Base-by-base conservation (phyloP, 2,113 vertebrate species). In the Poecilia latipinna region DNA sequence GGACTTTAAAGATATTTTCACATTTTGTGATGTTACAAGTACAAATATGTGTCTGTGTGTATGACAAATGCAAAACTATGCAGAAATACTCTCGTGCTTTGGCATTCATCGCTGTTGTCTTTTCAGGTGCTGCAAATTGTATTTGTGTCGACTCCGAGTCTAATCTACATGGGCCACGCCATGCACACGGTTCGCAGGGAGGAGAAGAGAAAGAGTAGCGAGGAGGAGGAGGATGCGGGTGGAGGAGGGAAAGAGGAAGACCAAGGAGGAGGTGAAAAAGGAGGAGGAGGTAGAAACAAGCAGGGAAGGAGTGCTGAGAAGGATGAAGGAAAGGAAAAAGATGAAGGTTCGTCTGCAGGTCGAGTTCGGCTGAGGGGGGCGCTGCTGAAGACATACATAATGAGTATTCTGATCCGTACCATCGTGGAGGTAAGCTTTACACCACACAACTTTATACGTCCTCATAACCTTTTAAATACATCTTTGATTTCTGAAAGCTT, bases 121-220 rank as follows among this genome's bases (percentile, higher is more conserved):
- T 62, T 10, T 3, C 82, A 93, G 92, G 97, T 99, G n/a, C 96
- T 99, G 3, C 98, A 99, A 94, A 96, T 98, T 78, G 97, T 99
- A 87, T 99, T 99, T 0, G 98, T 99, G 4, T 99, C 97, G 78
- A 98, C 97, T 0, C 98, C 98, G 0, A 98, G 97, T 0, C 94
- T 99, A 42, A 94, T 98, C 70, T 99, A 99, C 92, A 96, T 98
- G 97, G 97, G 96, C 82, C 97, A 99, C 0, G 97, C 97, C 0
- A 95, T 98, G 96, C 97, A 99, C 92, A 96, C 82, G 0, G 97
- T 99, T 22, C 96, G 96, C 65, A 90, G 93, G 84, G 95, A 97
- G 82, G 97, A 99, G 88, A 99, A 98, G 93, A 96, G 84, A 94
- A 82, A 95, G 83, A 85, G 79, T 92, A 69, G 91, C 26, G 94